Percentiles rank a stretch among this genome's conserved stretches.
Evolutionary conservation across 2,797 vertebrate species (phyloP).

Genomic region (Anabacerthia variegaticeps): DNA sequence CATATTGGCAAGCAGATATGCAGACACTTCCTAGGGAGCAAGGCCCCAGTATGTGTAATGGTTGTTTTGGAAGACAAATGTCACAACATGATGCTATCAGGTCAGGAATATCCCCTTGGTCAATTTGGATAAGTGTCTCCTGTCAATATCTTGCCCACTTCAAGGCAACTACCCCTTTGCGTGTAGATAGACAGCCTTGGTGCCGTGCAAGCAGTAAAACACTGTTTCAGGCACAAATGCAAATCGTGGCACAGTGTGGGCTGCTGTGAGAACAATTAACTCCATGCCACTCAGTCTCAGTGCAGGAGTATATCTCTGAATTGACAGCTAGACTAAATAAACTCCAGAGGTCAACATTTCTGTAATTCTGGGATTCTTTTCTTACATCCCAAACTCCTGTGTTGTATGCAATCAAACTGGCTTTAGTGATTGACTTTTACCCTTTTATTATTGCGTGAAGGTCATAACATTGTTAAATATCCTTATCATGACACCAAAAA

Average conservation of each 20-base stretch:
- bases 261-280: not conserved
- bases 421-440: not conserved
- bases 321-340: not conserved
- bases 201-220: not conserved
- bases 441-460: not conserved
- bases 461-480: not conserved
- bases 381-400: not conserved
- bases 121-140: not conserved
- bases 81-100: too few relatives aligned
- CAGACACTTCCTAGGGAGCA: not conserved
- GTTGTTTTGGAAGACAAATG: not conserved
- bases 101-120: not conserved
- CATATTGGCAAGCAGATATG: not conserved
- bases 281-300: not conserved
- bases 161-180: not conserved
- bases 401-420: not conserved
- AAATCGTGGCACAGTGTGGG: not conserved
- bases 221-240: not conserved
- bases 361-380: not conserved
- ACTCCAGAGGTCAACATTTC: not conserved
- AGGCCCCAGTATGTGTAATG: not conserved
- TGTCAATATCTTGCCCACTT: not conserved
- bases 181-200: not conserved
- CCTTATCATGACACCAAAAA: not conserved
- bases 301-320: not conserved